A percentile compares a stretch with the other conserved stretches of the same genome.
These are phyloP conservation scores for Antrozous pallidus DNA, from an alignment of 2,797 vertebrate species.

Conservation along the genomic window DNA sequence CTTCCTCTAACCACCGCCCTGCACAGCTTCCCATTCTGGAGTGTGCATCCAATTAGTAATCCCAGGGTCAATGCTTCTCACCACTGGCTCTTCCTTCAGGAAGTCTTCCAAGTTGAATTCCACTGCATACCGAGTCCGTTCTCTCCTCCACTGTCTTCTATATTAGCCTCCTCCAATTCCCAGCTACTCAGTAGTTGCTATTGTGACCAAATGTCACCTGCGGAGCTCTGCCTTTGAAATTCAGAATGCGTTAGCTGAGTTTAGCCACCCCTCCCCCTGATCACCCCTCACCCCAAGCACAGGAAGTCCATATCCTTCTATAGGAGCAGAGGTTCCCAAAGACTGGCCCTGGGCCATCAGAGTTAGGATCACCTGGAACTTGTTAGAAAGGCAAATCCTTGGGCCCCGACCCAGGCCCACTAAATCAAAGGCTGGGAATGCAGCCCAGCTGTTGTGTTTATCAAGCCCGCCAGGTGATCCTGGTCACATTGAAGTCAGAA, in stretches of 20 bases:
- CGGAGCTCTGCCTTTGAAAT: neutral
- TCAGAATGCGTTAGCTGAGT: neutral
- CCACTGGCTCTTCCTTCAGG: neutral
- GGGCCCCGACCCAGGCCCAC: neutral
- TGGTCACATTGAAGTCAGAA: neutral
- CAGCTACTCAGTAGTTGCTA: neutral
- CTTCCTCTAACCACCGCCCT: neutral
- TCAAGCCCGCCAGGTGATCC: neutral
- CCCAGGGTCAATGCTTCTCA: neutral
- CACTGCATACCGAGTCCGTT: too few species aligned
- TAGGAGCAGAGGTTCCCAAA: neutral
- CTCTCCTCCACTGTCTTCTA: neutral
- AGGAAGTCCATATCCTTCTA: neutral
- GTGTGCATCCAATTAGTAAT: neutral
- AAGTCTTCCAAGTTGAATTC: neutral
- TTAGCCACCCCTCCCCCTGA: fast-evolving
- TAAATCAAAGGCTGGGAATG: neutral
- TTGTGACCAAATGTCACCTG: neutral
- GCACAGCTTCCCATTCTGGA: neutral
- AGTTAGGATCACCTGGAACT: neutral
- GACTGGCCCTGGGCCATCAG: neutral
- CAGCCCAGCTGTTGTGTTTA: neutral
- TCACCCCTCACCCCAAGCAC: neutral
- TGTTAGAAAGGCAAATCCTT: neutral
- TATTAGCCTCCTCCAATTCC: neutral